Evolutionary conservation across 2,888 invertebrate species (phyloP).

Genomic region (Philereme vetulata): DNA sequence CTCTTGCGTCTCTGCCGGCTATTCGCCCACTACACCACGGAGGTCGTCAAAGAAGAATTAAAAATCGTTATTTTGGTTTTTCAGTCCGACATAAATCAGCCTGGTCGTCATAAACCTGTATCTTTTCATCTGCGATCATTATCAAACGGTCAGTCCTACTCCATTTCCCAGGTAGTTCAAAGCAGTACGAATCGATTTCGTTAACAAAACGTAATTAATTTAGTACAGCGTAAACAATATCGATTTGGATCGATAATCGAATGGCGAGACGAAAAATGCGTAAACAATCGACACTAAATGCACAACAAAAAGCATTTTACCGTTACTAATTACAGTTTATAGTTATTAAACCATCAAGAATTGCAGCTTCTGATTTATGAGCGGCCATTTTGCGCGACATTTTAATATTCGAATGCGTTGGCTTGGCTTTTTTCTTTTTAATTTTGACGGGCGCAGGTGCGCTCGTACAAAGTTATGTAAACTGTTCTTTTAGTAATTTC

Average conservation of each 20-base stretch:
- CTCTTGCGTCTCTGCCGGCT: no score
- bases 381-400: slow-evolving; percentile 75
- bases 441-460: slow-evolving; percentile 73
- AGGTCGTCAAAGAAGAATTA: slow-evolving; percentile 10
- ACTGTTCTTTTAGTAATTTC: slow-evolving; percentile 56
- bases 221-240: slow-evolving; percentile 46
- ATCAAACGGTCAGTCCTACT: slow-evolving; percentile 17
- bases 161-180: slow-evolving; percentile 35
- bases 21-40: no score
- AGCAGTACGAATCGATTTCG: slow-evolving; percentile 63
- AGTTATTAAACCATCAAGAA: slow-evolving; percentile 74
- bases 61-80: slow-evolving; percentile 21
- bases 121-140: slow-evolving; percentile 30
- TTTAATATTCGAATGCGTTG: slow-evolving; percentile 73
- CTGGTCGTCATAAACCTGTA: slow-evolving; percentile 22
- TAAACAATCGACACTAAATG: slow-evolving; percentile 66
- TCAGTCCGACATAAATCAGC: slow-evolving; percentile 34
- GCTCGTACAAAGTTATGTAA: slow-evolving; percentile 57
- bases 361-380: slow-evolving; percentile 76
- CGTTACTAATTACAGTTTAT: slow-evolving; percentile 78
- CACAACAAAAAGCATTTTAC: slow-evolving; percentile 57
- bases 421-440: slow-evolving; percentile 62
- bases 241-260: slow-evolving; percentile 47
- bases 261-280: slow-evolving; percentile 56
- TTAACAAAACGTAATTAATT: slow-evolving; percentile 52